Evolutionary conservation across 2,113 vertebrate species (phyloP).

Genomic region (Hypocryptadius cinnamomeus): DNA sequence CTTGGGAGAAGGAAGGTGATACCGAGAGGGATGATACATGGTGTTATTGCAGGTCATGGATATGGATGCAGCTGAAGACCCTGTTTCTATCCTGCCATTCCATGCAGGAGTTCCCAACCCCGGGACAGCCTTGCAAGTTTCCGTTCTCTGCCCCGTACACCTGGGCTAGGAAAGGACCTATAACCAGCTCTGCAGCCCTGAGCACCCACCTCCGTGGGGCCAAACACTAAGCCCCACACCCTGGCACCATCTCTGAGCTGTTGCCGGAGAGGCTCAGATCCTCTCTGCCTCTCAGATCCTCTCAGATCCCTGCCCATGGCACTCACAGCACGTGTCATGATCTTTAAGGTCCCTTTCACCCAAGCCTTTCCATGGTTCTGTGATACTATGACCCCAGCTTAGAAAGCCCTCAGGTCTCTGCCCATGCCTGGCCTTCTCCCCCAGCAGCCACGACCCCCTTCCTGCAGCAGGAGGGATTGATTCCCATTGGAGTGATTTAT

Average conservation of each 20-base stretch:
- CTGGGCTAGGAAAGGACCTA: neutral
- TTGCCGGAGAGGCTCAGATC: neutral
- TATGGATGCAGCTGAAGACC: neutral
- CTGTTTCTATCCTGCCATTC: neutral
- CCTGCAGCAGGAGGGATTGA: neutral
- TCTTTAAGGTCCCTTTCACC: neutral
- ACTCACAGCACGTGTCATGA: no score
- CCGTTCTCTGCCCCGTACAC: neutral
- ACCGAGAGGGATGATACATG: neutral
- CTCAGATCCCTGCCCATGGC: neutral
- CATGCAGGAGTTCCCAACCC: neutral
- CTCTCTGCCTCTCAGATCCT: neutral
- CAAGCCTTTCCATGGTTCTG: neutral
- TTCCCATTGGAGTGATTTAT: neutral
- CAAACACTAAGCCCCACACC: neutral
- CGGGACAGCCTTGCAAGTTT: neutral
- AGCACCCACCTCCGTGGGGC: accelerated
- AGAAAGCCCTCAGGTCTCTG: neutral
- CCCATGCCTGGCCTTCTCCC: neutral
- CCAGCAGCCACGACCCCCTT: accelerated
- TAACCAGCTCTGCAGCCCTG: neutral
- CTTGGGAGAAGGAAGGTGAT: neutral
- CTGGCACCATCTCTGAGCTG: neutral
- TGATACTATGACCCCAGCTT: neutral
- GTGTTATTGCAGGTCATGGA: neutral